These are phyloP conservation scores for Chrysaora quinquecirrha DNA, from an alignment of 30 jellyfish, hydroid and myxozoan species.

Conservation along the genomic window DNA sequence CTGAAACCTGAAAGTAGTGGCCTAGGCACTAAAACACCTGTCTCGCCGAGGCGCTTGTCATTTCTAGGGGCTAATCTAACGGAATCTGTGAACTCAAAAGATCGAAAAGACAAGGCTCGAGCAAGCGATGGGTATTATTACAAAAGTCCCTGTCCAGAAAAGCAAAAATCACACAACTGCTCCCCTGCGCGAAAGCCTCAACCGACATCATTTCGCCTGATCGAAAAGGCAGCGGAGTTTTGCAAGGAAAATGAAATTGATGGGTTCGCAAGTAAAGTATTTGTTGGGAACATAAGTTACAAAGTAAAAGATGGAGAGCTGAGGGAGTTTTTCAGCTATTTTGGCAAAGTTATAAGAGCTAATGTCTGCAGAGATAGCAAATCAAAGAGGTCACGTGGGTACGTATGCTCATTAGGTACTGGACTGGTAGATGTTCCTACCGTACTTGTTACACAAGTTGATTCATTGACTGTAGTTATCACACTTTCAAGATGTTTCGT, in stretches of 20 bases:
- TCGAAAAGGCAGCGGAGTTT: constrained; percentile 69
- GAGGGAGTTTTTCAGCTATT: constrained; percentile 75
- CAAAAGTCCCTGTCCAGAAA: constrained; percentile 61
- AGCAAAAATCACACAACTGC: constrained; percentile 5
- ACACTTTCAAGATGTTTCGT: too few species aligned
- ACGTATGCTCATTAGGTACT: constrained; percentile 15
- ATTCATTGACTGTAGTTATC: too few species aligned
- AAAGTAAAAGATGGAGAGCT: constrained; percentile 72
- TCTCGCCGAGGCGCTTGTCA: constrained; percentile 8
- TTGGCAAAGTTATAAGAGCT: constrained; percentile 84
- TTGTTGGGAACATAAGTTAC: constrained; percentile 85
- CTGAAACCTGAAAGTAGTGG: not conserved
- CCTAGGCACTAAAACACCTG: constrained; percentile 6
- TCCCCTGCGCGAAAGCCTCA: constrained; percentile 2
- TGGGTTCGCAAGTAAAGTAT: constrained; percentile 52
- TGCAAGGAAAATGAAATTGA: constrained; percentile 53
- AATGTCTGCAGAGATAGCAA: constrained; percentile 73
- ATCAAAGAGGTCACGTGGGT: constrained; percentile 91
- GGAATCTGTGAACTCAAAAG: constrained; percentile 28
- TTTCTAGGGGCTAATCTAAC: not conserved
- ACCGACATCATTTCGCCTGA: constrained; percentile 5
- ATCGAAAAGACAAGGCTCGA: constrained; percentile 34
- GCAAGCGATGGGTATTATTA: constrained; percentile 41
- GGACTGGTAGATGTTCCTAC: too few species aligned
- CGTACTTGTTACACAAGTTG: not conserved